Percentiles rank a stretch among this genome's conserved stretches.
Evolutionary conservation across 2,113 vertebrate species (phyloP).

Genomic region (Fukomys damarensis): DNA sequence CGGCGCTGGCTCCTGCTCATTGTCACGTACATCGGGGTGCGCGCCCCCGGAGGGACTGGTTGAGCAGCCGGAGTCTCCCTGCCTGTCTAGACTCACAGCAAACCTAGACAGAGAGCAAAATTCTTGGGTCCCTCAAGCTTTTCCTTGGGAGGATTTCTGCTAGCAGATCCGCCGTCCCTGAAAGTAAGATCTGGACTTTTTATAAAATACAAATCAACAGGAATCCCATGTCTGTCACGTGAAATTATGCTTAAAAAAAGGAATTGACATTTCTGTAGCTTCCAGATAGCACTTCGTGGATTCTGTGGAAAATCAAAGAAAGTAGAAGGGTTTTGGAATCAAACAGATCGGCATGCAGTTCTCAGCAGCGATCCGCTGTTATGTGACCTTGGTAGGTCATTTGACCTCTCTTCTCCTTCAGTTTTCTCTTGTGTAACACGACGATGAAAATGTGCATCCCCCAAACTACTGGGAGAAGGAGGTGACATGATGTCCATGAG

Average conservation of each 20-base stretch:
- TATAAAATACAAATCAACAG: background rate
- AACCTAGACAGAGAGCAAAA: background rate
- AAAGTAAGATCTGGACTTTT: background rate
- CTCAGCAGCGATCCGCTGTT: background rate
- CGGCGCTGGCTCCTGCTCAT: background rate
- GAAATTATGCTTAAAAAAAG: background rate
- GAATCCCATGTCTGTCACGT: background rate
- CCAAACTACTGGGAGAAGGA: background rate
- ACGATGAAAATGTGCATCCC: background rate
- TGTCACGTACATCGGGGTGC: background rate
- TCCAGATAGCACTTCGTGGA: background rate
- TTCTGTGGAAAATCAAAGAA: background rate
- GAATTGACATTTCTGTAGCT: background rate
- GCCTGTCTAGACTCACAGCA: background rate
- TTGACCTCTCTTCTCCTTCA: background rate
- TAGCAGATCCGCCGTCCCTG: too few species aligned
- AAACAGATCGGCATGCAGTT: background rate
- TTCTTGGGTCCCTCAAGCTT: background rate
- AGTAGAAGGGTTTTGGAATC: background rate
- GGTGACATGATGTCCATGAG: background rate
- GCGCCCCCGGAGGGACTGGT: background rate
- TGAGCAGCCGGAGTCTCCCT: background rate
- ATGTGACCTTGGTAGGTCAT: background rate
- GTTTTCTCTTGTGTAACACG: conserved; percentile 10
- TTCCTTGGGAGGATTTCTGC: background rate